A percentile compares a stretch with the other conserved stretches of the same genome.
These are phyloP conservation scores for Clanis bilineata DNA, from an alignment of 2,888 invertebrate genomes.

Conservation along the genomic window DNA sequence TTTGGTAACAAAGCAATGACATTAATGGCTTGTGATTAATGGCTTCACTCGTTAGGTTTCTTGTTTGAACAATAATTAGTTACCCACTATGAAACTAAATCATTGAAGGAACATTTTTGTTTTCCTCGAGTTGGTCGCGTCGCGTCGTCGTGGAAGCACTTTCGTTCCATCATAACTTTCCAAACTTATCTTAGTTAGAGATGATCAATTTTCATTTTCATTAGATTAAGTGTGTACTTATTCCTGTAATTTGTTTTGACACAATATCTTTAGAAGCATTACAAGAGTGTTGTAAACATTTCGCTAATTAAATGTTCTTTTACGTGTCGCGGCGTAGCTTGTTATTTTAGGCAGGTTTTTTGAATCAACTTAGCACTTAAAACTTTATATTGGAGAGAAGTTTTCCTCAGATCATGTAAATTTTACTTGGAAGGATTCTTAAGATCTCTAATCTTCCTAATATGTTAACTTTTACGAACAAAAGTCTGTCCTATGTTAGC, in stretches of 20 bases:
- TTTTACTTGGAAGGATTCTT: slow-evolving; percentile 9
- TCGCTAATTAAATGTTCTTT: neutral
- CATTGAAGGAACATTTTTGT: slow-evolving; percentile 59
- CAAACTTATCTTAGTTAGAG: slow-evolving; percentile 76
- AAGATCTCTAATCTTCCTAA: slow-evolving; percentile 8
- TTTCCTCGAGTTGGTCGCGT: slow-evolving; percentile 30
- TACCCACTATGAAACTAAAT: slow-evolving; percentile 48
- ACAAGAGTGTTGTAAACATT: neutral
- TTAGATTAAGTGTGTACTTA: slow-evolving; percentile 64
- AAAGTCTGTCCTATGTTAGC: slow-evolving; percentile 5
- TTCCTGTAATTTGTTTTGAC: slow-evolving; percentile 13
- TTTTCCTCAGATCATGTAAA: slow-evolving; percentile 7
- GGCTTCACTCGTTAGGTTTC: slow-evolving; percentile 58
- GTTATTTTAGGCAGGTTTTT: neutral
- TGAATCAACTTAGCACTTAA: slow-evolving; percentile 1
- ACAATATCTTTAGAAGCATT: slow-evolving; percentile 7
- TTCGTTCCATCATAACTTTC: slow-evolving; percentile 71
- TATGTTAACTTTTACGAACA: slow-evolving; percentile 11
- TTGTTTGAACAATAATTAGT: slow-evolving; percentile 70
- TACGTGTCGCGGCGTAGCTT: neutral
- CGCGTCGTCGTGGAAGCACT: slow-evolving; percentile 52
- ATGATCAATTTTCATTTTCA: slow-evolving; percentile 79
- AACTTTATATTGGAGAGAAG: neutral
- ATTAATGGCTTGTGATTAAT: slow-evolving; percentile 58
- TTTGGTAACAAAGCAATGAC: slow-evolving; percentile 51